Base-by-base conservation (phyloP, 2,888 invertebrate species). In the Enchytraeus crypticus region DNA sequence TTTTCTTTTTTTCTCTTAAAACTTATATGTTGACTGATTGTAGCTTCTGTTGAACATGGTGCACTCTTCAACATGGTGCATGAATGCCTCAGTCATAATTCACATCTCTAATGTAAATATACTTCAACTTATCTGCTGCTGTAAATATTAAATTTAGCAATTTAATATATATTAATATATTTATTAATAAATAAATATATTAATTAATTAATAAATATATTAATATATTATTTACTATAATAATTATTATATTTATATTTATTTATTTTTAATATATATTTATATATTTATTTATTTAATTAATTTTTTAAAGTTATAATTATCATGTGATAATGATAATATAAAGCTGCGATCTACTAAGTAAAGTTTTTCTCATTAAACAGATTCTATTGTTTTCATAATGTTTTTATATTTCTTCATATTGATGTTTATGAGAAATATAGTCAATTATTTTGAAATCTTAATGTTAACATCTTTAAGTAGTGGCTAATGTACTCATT, bases 71-170 rank as follows among this genome's bases (percentile, higher is more conserved):
- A 88, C 89, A 14, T 92, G 91, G 83, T 90, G 90, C 27, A 84
- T 92, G 72, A 92, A 92, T 78, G 91, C 92, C 0, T 85, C 90
- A 2, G 83, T 92, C 60, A 89, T 92, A 64, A 90, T 91, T 74
- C 87, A 90, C 78, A 86, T 90, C 63, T 84, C 91, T 60, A 88
- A 89, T 43, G 85, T 91, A 60, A 89, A 89, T 34, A 21, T 1
- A 29, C 4, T 62, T 54, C 4, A 45, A 11, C 21, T 57, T 47
- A 23, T 23, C 27, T 32, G 45, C 21, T 23, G 21, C 23, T 8
- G 8, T 55, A 56, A 45, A n/a, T 45, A n/a, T 11, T 45, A n/a
- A 45, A 5, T 3, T 33, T 21, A 11, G n/a, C 51, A 47, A 29
- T 21, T n/a, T 38, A 33, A 30, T 57, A 57, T 3, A 21, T 47